phyloP scores from a whole-genome alignment of 2,113 vertebrate genomes.

The Dendrocopos noguchii region DNA sequence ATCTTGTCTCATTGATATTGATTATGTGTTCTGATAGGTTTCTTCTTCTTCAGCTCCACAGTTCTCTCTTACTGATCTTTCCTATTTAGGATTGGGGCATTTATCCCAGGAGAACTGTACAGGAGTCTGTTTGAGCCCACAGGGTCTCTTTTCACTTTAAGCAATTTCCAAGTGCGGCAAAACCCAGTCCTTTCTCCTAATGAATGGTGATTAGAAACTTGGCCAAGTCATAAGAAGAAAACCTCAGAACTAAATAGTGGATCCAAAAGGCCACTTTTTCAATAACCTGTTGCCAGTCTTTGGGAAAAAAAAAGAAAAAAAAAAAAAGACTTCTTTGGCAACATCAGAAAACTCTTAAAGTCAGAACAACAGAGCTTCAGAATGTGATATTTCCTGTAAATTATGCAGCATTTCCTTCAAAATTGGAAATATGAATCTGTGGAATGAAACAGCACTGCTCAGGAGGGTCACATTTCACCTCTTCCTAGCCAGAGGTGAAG shows the following conservation, averaged over 20 bases:
- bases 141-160: background rate
- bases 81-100: background rate
- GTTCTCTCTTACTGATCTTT: background rate
- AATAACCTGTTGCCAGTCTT: background rate
- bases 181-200: background rate
- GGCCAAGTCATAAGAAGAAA: background rate
- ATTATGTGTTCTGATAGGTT: background rate
- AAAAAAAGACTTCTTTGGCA: background rate
- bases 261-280: background rate
- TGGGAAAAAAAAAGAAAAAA: background rate
- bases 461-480: background rate
- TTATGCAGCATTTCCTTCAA: background rate
- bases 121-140: background rate
- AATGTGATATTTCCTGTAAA: background rate
- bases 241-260: background rate
- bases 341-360: background rate
- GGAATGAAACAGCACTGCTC: background rate
- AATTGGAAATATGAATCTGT: background rate
- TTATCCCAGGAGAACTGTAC: background rate
- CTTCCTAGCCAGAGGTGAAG: slow-evolving; percentile 20
- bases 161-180: background rate
- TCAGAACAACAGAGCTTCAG: background rate
- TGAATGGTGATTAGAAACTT: background rate
- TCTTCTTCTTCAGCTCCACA: background rate
- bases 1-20: background rate